Base-by-base conservation (phyloP, 2,888 invertebrate genomes). In the Ophion costatus region DNA sequence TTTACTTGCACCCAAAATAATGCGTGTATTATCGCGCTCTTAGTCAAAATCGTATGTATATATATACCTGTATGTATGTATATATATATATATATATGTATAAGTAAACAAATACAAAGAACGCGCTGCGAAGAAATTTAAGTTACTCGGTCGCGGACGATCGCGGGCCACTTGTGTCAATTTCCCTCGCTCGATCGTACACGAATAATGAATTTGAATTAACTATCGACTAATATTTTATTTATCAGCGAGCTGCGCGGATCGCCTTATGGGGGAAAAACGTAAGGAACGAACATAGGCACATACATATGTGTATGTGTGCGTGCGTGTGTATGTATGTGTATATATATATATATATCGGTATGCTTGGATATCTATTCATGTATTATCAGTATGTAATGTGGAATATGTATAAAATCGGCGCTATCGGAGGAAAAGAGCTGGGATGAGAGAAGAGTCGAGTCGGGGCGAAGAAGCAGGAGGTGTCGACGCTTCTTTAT, bases 211-310 rank as follows among this genome's bases (percentile, higher is more conserved):
- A 88, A 89, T 90, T 89, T 88, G 89, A 90, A 90, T 90, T 88
- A 89, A 91, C 82, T 87, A 87, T 88, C 87, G 87, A 88, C 89
- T 90, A 90, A 92, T 93, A 92, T 91, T 92, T 92, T 91, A 91
- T 91, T 92, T 91, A 92, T 91, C 90, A 89, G 85, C 64, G 71
- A 57, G 9, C 38, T 38, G 63, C 57, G 20, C 22, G 38, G 20
- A 38, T 56, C 61, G 63, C 51, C 61, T 59, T 70, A 11, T 61
- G 56, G 51, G 76, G 24, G 66, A 57, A 56, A 74, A 69, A 20
- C 77, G 57, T 51, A 29, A 22, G 64, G 20, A 63, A 45, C 4
- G 42, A 78, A 71, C 59, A 57, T 57, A 73, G 59, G 4, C 10
- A 66, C 33, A 5, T 42, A 76, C 56, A 29, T 22, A 22, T 66